Conservation (phyloP, 2,797 vertebrate species). For the Halcyon chelicuti region DNA sequence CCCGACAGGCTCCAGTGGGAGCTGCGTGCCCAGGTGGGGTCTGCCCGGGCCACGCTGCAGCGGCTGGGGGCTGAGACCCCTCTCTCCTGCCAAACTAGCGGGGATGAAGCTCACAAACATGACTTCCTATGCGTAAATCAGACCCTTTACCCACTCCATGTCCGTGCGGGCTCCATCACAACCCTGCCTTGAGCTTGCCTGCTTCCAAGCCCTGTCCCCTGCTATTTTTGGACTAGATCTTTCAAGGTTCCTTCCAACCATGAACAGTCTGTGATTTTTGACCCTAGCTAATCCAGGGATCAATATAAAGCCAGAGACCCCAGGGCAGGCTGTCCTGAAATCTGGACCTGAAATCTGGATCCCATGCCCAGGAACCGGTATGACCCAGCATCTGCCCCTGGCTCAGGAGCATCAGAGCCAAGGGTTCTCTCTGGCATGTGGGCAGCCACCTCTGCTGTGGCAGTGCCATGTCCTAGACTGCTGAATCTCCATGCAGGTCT, state of each 20-base stretch:
- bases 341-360: not conserved
- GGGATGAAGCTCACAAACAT: not conserved
- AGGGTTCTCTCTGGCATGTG: accelerated
- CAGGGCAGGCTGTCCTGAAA: not conserved
- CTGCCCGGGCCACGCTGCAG: not conserved
- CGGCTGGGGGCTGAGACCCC: not conserved
- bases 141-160: not conserved
- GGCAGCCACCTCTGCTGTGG: not conserved
- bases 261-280: not conserved
- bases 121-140: not conserved
- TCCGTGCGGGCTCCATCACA: not conserved
- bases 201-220: not conserved
- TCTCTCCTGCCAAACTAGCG: not conserved
- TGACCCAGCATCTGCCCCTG: not conserved
- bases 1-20: not conserved
- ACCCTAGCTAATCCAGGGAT: not conserved
- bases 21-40: not conserved
- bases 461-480: not conserved
- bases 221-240: not conserved
- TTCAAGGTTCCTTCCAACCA: too few species aligned
- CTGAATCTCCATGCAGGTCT: accelerated
- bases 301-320: not conserved
- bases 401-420: accelerated
- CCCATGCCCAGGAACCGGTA: not conserved
- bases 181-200: not conserved